Evolutionary conservation across 2,113 vertebrate genomes (phyloP), one percentile per base, ranked within the genome.

Genomic region (Pomatostomus ruficeps): DNA sequence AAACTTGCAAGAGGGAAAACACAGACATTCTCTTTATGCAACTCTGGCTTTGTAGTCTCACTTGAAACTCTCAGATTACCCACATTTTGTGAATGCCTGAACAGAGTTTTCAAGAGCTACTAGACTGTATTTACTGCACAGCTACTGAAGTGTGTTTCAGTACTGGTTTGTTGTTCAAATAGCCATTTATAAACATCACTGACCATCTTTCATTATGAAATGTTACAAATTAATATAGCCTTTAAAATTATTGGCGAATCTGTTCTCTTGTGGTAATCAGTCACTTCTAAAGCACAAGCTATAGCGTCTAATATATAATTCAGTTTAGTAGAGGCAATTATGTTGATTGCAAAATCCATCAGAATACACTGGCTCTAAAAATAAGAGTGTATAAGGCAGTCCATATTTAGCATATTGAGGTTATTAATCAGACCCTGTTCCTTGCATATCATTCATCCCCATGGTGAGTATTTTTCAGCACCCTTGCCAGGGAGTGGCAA

Each of bases 291-390:
- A 89, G 77, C 58, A 59, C 29, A 83, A 82, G 38, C 21, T 70
- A 54, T 58, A 88, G 19, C 26, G 46, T 76, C 38, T 79, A 82
- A 82, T 79, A 76, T 35, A 85, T 89, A 88, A 92, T 79, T 95
- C 85, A 78, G 31, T 95, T 95, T 38, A 80, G 87, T 58, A 17
- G 38, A 90, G 48, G 75, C 80, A 95, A 95, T 96, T 86, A 92
- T 28, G 81, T 91, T 96, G 93, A 96, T 93, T 95, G 88, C 79
- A 85, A 96, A 95, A 95, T 90, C 61, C 83, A 76, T 91, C 76
- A 88, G 92, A 90, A 91, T 91, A 80, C 67, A 80, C n/a, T 59
- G 71, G 15, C 71, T 93, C 58, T 91, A 96, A 96, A 97, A 95
- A 89, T 95, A 93, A 79, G 71, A 67, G 59, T 78, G 36, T 89